Conservation (phyloP, 2,888 invertebrate species). For the Esperia sulphurella region DNA sequence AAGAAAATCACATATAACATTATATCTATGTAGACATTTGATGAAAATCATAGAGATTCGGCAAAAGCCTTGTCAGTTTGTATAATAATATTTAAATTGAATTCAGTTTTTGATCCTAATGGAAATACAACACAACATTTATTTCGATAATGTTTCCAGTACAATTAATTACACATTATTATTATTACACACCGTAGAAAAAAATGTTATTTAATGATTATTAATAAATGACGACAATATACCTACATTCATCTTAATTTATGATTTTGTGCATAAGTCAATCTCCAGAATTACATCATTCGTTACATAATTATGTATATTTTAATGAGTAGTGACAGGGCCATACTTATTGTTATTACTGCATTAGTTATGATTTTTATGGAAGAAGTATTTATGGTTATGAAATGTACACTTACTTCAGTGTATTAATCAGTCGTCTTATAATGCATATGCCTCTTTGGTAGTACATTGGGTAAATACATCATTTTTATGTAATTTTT, state of each 20-base stretch:
- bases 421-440: slow-evolving; percentile 34
- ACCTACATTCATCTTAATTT: slow-evolving; percentile 28
- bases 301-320: slow-evolving; percentile 27
- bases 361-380: background rate
- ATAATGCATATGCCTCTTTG: slow-evolving; percentile 13
- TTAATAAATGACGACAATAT: slow-evolving; percentile 7
- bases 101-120: background rate
- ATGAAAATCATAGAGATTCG: background rate
- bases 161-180: background rate
- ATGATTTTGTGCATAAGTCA: slow-evolving; percentile 66
- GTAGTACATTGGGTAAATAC: slow-evolving; percentile 7
- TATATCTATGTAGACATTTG: too few relatives aligned
- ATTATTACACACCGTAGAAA: background rate
- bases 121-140: background rate
- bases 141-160: background rate
- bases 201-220: slow-evolving; percentile 2
- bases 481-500: slow-evolving; percentile 16
- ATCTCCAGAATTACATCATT: slow-evolving; percentile 37
- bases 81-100: background rate
- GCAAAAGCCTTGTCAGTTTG: slow-evolving; percentile 13
- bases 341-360: slow-evolving; percentile 1
- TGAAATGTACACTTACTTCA: slow-evolving; percentile 8
- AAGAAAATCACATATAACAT: too few relatives aligned
- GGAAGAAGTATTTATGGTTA: slow-evolving; percentile 8
- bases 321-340: slow-evolving; percentile 18